Conservation (phyloP, 1,140 invertebrate genomes). For the Meteorus sp. region DNA sequence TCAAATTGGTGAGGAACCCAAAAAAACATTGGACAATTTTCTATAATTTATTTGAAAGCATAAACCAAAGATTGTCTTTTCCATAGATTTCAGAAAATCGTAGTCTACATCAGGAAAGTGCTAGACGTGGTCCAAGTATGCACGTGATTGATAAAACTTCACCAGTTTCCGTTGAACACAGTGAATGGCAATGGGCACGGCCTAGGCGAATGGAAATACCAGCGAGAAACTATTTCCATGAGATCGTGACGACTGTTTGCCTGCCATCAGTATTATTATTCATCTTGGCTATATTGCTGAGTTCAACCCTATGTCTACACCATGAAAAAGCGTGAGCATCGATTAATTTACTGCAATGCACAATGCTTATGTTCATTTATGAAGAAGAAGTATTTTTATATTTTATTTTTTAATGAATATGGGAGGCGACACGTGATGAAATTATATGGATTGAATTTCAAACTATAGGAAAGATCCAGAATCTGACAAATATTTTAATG, state of each 20-base stretch:
- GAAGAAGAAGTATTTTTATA: too few relatives aligned
- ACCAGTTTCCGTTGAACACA: constrained; percentile 44
- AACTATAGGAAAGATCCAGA: constrained; percentile 49
- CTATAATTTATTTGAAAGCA: constrained; percentile 21
- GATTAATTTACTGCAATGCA: too few relatives aligned
- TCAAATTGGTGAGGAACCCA: constrained; percentile 71
- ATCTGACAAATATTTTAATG: constrained; percentile 50
- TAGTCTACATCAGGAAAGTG: constrained; percentile 42
- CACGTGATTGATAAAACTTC: constrained; percentile 50
- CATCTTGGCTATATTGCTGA: constrained; percentile 67
- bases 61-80: too few relatives aligned
- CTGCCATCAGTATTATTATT: constrained; percentile 71
- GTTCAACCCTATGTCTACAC: constrained; percentile 75
- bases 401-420: too few relatives aligned
- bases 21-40: not conserved
- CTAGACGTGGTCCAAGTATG: constrained; percentile 45
- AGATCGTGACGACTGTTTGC: constrained; percentile 72
- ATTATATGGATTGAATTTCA: not conserved
- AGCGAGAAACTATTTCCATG: constrained; percentile 69
- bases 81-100: constrained; percentile 42
- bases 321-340: constrained; percentile 77
- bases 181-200: constrained; percentile 61
- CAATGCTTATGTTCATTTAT: too few relatives aligned
- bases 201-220: constrained; percentile 66
- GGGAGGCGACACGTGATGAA: too few relatives aligned